Evolutionary conservation across 2,888 invertebrate genomes (phyloP), one percentile per base, ranked within the genome.

Genomic region (Megamerina dolium): DNA sequence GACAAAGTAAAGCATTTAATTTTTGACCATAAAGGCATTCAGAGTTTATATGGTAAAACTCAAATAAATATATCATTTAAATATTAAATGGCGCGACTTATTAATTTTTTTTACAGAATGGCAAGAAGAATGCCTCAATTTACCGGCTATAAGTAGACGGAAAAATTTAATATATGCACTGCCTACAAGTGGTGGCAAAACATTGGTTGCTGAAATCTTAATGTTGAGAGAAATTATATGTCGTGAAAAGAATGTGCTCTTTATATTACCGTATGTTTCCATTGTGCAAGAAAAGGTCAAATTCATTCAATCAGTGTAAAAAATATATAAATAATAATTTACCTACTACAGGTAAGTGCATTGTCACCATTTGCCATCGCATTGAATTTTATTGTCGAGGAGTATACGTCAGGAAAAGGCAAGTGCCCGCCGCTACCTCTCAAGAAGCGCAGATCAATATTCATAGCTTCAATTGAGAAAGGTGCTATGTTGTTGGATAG

Each of bases 141-240:
- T 92, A 27, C 77, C 81, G n/a, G 85, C 88, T 3, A 75, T 93
- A 18, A 73, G 76, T 45, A 70, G 79, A 10, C 78, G 84, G 30
- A 77, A 75, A 51, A 97, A 97, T 74, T 75, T 96, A 32, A 84
- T 97, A 47, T 92, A 95, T 63, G 89, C 92, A 0, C 70, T 96
- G 31, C 96, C 97, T 1, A 97, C 96, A 1, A 94, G 95, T 63
- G 96, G 96, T 2, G 97, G 96, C 1, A 97, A 97, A 75, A 97
- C 97, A 2, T 74, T 97, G 20, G 94, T 97, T 10, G 95, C 97
- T 0, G 97, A 97, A 73, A 86, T 97, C 46, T 74, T 97, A 36
- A 92, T 97, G 77, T 72, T 96, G 14, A 76, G 83, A 32, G 91
- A 95, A 73, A 73, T 96, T 5, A 69, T 95, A 9, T 84, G 86